Evolutionary conservation across 1,140 invertebrate species (phyloP).

Genomic region (Hyles euphorbiae): DNA sequence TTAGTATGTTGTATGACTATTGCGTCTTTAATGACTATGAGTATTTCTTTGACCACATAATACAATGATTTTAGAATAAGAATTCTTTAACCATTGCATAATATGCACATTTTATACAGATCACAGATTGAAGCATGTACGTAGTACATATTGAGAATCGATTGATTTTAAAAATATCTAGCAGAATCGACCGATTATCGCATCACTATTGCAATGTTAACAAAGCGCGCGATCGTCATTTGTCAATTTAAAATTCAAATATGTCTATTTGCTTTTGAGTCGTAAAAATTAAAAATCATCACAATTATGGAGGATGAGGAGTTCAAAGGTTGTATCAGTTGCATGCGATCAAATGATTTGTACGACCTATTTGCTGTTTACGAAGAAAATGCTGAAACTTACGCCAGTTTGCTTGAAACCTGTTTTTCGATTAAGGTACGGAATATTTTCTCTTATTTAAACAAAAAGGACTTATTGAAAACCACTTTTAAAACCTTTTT

Average conservation of each 20-base stretch:
- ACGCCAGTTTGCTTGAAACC: slow-evolving; percentile 61
- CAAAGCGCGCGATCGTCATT: not conserved
- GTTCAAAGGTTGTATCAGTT: slow-evolving; percentile 67
- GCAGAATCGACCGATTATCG: too few species aligned
- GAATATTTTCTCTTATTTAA: slow-evolving; percentile 16
- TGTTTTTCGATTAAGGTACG: slow-evolving; percentile 63
- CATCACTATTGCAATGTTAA: not conserved
- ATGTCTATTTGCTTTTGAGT: slow-evolving; percentile 21
- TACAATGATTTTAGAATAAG: too few species aligned
- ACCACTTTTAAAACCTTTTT: not conserved
- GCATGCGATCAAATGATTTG: slow-evolving; percentile 61
- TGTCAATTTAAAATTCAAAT: slow-evolving; percentile 1
- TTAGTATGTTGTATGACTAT: too few species aligned
- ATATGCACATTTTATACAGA: too few species aligned
- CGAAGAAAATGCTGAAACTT: slow-evolving; percentile 56
- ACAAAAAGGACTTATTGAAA: not conserved
- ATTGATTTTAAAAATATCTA: not conserved
- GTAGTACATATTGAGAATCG: not conserved
- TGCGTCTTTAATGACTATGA: too few species aligned
- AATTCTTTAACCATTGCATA: too few species aligned
- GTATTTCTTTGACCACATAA: too few species aligned
- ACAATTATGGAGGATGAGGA: slow-evolving; percentile 56
- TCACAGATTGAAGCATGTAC: too few species aligned
- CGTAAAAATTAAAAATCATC: slow-evolving; percentile 20
- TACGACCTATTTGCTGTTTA: slow-evolving; percentile 65